Evolutionary conservation across 1,140 invertebrate genomes (phyloP).

Genomic region (Trialeurodes vaporariorum): DNA sequence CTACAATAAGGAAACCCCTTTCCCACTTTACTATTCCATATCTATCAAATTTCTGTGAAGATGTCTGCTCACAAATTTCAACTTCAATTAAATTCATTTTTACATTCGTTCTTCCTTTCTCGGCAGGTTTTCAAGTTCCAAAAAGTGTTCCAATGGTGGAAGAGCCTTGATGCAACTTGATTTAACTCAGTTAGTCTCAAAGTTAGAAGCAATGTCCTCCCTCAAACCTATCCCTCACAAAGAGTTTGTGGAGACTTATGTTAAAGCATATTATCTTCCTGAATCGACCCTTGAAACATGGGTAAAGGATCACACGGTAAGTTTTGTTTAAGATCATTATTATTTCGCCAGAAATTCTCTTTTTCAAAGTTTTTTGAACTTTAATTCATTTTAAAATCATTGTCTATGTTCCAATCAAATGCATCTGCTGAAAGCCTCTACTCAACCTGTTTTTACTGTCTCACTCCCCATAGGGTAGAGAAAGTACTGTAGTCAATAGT

Average conservation of each 20-base stretch:
- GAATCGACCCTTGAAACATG: constrained; percentile 78
- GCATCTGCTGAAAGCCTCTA: neutral
- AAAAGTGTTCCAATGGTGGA: constrained; percentile 92
- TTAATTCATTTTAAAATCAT: no score
- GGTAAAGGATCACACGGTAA: constrained; percentile 67
- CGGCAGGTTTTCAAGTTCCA: constrained; percentile 68
- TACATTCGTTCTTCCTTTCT: constrained; percentile 17
- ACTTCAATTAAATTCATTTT: no score
- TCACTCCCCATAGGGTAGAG: no score
- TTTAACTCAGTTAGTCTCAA: constrained; percentile 87
- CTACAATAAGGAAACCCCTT: no score
- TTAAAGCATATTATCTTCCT: constrained; percentile 93
- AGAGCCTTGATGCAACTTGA: constrained; percentile 95
- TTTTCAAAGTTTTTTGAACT: constrained; percentile 7
- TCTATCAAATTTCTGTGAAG: no score
- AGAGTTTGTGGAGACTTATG: constrained; percentile 85
- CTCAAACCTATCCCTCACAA: constrained; percentile 74
- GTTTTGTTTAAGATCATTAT: no score
- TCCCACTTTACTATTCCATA: no score
- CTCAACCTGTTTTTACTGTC: no score
- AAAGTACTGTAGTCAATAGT: no score
- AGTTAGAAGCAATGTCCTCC: constrained; percentile 74
- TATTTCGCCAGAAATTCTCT: constrained; percentile 3
- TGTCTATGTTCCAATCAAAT: neutral
- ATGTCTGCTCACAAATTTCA: no score